phyloP scores from a whole-genome alignment of 2,113 vertebrate species.

The Hassar affinis region DNA sequence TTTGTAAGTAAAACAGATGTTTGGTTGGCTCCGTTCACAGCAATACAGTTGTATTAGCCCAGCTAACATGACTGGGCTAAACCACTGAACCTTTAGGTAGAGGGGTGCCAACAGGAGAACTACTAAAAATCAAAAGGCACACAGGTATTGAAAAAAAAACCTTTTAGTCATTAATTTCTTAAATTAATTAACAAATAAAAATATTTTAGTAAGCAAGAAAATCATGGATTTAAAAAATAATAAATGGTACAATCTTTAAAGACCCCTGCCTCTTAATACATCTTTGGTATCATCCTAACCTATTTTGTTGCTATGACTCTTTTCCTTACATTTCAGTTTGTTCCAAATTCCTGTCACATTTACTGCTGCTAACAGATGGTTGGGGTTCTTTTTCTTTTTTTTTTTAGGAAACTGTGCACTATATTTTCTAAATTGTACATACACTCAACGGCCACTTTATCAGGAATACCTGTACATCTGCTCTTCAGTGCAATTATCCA shows the following conservation, averaged over 20 bases:
- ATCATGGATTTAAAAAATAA: not conserved
- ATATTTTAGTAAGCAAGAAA: not conserved
- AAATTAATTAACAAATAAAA: not conserved
- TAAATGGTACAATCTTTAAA: not conserved
- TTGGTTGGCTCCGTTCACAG: not conserved
- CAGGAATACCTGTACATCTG: not conserved
- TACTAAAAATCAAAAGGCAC: not conserved
- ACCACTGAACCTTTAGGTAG: not conserved
- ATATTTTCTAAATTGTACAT: slow-evolving; percentile 1
- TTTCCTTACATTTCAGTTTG: not conserved
- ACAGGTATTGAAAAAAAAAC: not conserved
- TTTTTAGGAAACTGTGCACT: not conserved
- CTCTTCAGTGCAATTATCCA: not conserved
- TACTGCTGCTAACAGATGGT: not conserved
- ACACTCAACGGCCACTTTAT: not conserved
- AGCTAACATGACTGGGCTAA: not conserved
- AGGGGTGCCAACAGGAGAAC: not conserved
- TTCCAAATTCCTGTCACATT: slow-evolving; percentile 11
- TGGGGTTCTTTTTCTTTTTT: not conserved
- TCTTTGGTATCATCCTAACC: not conserved
- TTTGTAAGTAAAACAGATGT: not conserved
- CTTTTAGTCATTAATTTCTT: not conserved
- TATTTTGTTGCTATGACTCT: not conserved
- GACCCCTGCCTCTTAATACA: not conserved
- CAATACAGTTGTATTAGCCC: not conserved